These are phyloP conservation scores for Masticophis lateralis DNA, from an alignment of 2,797 vertebrate species.

Conservation along the genomic window DNA sequence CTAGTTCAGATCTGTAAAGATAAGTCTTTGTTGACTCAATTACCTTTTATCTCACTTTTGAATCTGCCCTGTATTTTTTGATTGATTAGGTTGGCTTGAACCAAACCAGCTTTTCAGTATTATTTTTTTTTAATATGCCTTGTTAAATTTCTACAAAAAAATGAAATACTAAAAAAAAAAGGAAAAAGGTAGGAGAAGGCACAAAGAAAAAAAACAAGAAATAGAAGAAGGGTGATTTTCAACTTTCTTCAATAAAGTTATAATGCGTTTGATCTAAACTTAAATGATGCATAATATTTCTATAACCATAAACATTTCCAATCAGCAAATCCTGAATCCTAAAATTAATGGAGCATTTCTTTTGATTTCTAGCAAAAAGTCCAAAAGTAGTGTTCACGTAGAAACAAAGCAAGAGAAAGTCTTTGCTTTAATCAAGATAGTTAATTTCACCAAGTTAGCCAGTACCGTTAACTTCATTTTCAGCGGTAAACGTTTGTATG, in stretches of 20 bases:
- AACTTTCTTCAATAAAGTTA: background rate
- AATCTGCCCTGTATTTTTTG: conserved; percentile 56
- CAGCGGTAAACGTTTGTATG: conserved; percentile 29
- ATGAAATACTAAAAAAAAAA: background rate
- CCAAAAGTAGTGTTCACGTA: background rate
- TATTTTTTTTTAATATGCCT: background rate
- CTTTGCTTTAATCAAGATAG: background rate
- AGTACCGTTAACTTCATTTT: background rate
- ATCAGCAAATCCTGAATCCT: background rate
- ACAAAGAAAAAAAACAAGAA: background rate
- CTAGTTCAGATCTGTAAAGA: background rate
- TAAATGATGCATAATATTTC: background rate
- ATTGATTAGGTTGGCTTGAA: conserved; percentile 48
- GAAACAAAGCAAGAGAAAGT: background rate
- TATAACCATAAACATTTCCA: background rate
- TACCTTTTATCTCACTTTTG: conserved; percentile 49
- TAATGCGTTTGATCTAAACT: background rate
- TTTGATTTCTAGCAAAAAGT: background rate
- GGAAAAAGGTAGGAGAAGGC: background rate
- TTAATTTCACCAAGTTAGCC: background rate
- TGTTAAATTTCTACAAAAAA: background rate
- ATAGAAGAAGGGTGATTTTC: background rate
- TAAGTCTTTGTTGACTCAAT: conserved; percentile 33
- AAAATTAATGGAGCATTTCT: background rate
- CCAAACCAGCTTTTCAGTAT: background rate